Conservation (phyloP, 2,888 invertebrate species). For the Lepidochrysops patricia region DNA sequence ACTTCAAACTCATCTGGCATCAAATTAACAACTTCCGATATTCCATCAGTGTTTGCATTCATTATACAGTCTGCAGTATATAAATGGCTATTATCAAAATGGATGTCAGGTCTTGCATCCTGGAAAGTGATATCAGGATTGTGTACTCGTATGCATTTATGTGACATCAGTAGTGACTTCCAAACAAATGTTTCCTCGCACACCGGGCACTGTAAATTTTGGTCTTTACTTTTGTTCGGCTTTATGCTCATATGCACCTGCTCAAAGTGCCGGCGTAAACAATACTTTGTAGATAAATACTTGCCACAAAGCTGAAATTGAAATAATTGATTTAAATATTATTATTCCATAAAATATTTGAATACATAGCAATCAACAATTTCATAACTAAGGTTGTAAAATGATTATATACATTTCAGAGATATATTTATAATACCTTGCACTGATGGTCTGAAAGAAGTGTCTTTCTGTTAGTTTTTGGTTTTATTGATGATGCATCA, state of each 20-base stretch:
- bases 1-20: constrained; percentile 51
- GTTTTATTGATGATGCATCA: background rate
- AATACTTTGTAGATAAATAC: constrained; percentile 43
- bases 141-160: constrained; percentile 45
- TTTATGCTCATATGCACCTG: constrained; percentile 33
- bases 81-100: constrained; percentile 41
- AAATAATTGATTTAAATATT: background rate
- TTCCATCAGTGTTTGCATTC: constrained; percentile 21
- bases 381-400: no score
- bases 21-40: constrained; percentile 39
- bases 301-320: constrained; percentile 49
- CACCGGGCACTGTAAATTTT: constrained; percentile 36
- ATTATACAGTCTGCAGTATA: no score
- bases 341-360: no score
- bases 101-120: constrained; percentile 48
- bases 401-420: no score
- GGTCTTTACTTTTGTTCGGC: constrained; percentile 17
- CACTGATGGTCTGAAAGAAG: constrained; percentile 48
- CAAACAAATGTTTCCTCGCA: constrained; percentile 57
- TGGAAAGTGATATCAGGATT: constrained; percentile 47
- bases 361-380: no score
- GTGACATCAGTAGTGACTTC: constrained; percentile 43
- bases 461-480: constrained; percentile 33
- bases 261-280: constrained; percentile 45
- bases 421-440: no score